Base-by-base conservation (phyloP, 30 jellyfish, hydroid and myxozoan genomes). In the Aurelia sp. region DNA sequence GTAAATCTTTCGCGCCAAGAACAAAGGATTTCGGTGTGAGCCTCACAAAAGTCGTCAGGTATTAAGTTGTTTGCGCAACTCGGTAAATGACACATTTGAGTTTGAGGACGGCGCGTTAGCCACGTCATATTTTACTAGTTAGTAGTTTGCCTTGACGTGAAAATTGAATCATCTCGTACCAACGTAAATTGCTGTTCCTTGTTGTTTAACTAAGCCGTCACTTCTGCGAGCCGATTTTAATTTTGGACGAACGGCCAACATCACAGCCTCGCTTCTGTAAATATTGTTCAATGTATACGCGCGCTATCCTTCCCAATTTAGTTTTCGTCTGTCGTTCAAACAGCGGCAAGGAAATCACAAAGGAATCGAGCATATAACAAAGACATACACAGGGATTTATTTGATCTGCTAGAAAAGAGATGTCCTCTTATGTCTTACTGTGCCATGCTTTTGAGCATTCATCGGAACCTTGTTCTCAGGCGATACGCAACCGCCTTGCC, bases 271-370 rank as follows among this genome's bases (percentile, higher is more conserved):
- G 93, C 77, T 84, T 72, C 93, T 84, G 93, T 84, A 67, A 84
- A 84, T 84, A 84, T 84, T 84, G 66, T 84, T 72, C 85, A 64
- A 84, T 77, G 88, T 87, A 65, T 72, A 72, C 52, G 93, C 55
- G 93, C 93, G 93, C 86, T 84, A 74, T 84, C 93, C 84, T 31
- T 84, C 93, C 93, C 84, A 84, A 84, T 84, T 84, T 72, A 72
- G 87, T 84, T 84, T 84, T 11, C 40, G 84, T 65, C 76, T 84
- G 88, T 38, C 93, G 44, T 59, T 84, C 88, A 84, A 84, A 84
- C 50, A 84, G 93, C 93, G 93, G 93, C 88, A 68, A 84, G 93
- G 93, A 84, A 84, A 84, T 84, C 93, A 84, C 93, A 84, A 84
- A 84, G 84, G 93, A 68, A 84, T 74, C 44, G 93, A 72, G 63